phyloP scores from a whole-genome alignment of 2,888 invertebrate genomes.

The Pseudolycoriella hygida region DNA sequence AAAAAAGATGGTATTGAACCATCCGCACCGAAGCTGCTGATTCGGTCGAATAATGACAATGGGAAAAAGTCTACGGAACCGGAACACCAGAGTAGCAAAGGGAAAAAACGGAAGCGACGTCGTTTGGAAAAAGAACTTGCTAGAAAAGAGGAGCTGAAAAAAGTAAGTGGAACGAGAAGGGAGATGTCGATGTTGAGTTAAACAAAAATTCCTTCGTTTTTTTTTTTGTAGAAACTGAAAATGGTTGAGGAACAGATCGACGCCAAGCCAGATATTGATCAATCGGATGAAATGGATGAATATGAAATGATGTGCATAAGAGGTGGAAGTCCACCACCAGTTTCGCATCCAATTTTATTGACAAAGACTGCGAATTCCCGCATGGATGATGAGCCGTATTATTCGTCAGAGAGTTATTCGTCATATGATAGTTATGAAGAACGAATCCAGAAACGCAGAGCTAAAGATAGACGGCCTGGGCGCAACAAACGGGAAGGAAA shows the following conservation, averaged over 20 bases:
- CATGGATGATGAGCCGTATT: conserved; percentile 20
- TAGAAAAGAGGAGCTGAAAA: neutral
- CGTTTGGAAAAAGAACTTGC: neutral
- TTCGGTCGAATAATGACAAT: neutral
- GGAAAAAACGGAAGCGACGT: conserved; percentile 16
- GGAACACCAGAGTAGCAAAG: conserved; percentile 4
- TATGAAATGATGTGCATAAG: conserved; percentile 65
- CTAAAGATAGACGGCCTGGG: conserved; percentile 12
- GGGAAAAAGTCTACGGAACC: neutral
- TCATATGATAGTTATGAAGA: conserved; percentile 34
- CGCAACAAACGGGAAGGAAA: conserved; percentile 32
- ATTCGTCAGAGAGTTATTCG: conserved; percentile 37
- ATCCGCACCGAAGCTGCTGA: neutral
- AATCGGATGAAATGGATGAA: conserved; percentile 43
- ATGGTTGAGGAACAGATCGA: neutral
- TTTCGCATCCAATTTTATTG: conserved; percentile 7
- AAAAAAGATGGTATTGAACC: conserved; percentile 42
- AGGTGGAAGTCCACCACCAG: conserved; percentile 47
- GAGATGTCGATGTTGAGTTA: too few relatives aligned
- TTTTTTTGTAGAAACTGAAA: neutral
- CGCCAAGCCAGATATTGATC: conserved; percentile 17
- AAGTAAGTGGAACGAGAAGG: neutral
- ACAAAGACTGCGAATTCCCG: conserved; percentile 9
- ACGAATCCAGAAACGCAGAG: conserved; percentile 29
- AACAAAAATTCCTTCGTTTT: neutral